phyloP scores from a whole-genome alignment of 2,797 vertebrate species.

The Trematomus bernacchii region DNA sequence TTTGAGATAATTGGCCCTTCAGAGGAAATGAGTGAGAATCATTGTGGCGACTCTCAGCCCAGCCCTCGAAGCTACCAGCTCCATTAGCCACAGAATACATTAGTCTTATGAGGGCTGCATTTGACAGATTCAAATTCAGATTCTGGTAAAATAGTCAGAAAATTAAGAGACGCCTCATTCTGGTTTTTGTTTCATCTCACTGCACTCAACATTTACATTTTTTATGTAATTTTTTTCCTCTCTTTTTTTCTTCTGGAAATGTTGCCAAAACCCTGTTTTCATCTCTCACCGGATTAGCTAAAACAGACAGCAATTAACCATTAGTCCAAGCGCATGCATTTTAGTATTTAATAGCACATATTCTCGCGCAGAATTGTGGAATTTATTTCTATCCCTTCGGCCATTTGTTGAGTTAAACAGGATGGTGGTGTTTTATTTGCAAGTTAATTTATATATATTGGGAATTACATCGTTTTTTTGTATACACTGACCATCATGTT shows the following conservation, averaged over 20 bases:
- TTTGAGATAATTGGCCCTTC: constrained; percentile 86
- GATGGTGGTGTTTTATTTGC: not conserved
- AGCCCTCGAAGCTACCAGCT: constrained; percentile 72
- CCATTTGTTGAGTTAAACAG: constrained; percentile 17
- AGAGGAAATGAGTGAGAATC: constrained; percentile 81
- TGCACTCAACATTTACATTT: constrained; percentile 22
- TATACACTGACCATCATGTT: constrained; percentile 7
- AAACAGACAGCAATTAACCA: constrained; percentile 1
- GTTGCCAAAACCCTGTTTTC: constrained; percentile 25
- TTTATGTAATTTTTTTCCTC: constrained; percentile 4
- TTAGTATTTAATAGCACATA: constrained; percentile 9
- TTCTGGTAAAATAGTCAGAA: constrained; percentile 67
- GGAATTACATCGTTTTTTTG: constrained; percentile 1
- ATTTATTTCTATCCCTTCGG: not conserved
- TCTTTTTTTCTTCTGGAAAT: constrained; percentile 36
- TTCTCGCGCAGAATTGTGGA: constrained; percentile 3
- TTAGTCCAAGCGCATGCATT: constrained; percentile 26
- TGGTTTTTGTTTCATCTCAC: constrained; percentile 41
- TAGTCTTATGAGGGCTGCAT: constrained; percentile 71
- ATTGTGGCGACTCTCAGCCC: constrained; percentile 72
- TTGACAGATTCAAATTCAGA: constrained; percentile 72
- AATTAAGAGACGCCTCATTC: constrained; percentile 56
- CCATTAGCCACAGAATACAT: constrained; percentile 83
- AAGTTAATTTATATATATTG: constrained; percentile 1
- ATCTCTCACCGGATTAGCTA: constrained; percentile 17